phyloP scores from a whole-genome alignment of 2,888 invertebrate genomes.

The Aelia acuminata region DNA sequence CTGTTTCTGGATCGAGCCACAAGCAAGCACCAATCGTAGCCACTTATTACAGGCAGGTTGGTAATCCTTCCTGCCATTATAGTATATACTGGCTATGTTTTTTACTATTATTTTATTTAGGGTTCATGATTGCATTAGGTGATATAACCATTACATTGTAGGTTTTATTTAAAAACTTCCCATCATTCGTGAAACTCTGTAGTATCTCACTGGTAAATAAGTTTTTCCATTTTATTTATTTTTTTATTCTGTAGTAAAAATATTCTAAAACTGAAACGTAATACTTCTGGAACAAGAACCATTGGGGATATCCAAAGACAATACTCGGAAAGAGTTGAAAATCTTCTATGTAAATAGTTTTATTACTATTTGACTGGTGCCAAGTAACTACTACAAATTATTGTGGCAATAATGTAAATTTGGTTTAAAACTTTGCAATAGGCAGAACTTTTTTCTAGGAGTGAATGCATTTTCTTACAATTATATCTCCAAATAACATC shows the following conservation, averaged over 20 bases:
- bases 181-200: background rate
- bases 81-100: background rate
- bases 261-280: background rate
- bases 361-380: no score
- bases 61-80: conserved; percentile 51
- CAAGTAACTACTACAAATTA: no score
- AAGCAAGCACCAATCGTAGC: conserved; percentile 60
- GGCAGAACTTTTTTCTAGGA: no score
- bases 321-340: background rate
- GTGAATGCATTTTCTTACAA: no score
- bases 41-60: conserved; percentile 63
- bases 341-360: no score
- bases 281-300: background rate
- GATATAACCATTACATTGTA: background rate
- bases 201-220: background rate
- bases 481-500: no score
- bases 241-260: no score
- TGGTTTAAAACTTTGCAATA: no score
- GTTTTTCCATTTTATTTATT: background rate
- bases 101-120: background rate
- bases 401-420: no score
- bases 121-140: background rate
- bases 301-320: background rate
- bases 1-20: conserved; percentile 65
- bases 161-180: background rate